Evolutionary conservation across 2,797 vertebrate genomes (phyloP).

Genomic region (Neosilurus hyrtlii): DNA sequence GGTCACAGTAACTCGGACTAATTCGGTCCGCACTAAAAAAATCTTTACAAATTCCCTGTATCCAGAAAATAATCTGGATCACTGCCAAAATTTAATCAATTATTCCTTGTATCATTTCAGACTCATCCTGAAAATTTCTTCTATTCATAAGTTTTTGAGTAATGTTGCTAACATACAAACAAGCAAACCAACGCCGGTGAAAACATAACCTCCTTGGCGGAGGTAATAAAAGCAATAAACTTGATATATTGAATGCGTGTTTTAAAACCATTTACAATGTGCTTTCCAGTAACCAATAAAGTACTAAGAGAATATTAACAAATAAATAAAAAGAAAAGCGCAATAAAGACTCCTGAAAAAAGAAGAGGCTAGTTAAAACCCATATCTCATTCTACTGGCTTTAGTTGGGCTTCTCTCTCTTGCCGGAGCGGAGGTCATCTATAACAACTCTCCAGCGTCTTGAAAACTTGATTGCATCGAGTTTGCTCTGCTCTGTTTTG

Average conservation of each 20-base stretch:
- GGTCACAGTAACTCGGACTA: no score
- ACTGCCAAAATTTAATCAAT: no score
- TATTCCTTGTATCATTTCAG: no score
- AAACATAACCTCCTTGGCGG: no score
- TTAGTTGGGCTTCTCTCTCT: background rate
- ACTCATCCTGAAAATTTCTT: no score
- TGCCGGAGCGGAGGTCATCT: background rate
- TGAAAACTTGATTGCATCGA: background rate
- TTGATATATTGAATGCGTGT: background rate
- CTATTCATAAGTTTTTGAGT: no score
- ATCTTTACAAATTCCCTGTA: no score
- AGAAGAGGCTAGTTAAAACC: slow-evolving; percentile 4
- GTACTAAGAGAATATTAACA: slow-evolving; percentile 12
- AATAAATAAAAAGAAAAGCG: slow-evolving; percentile 19
- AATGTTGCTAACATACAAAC: no score
- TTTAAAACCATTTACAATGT: slow-evolving; percentile 7
- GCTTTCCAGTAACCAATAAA: background rate
- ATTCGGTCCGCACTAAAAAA: no score
- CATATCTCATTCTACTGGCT: slow-evolving; percentile 6
- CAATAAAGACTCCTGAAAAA: background rate
- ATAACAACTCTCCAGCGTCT: slow-evolving; percentile 8
- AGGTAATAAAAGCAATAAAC: background rate
- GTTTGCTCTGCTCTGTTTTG: background rate
- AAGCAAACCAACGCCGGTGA: no score
- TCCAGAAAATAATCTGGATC: no score